Evolutionary conservation across 2,797 vertebrate genomes (phyloP).

Genomic region (Alectoris magna): DNA sequence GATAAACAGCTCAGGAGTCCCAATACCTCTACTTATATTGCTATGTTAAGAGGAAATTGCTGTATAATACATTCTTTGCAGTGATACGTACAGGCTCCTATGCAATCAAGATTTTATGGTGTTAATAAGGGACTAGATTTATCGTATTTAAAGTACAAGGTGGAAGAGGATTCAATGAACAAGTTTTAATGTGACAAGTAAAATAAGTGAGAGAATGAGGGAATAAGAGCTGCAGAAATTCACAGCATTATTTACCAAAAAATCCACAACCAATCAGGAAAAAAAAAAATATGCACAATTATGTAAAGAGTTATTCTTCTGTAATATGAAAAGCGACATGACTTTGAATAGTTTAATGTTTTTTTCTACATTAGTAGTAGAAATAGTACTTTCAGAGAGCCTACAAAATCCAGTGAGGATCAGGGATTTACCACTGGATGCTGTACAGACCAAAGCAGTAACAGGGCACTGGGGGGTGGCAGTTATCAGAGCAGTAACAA

Average conservation of each 20-base stretch:
- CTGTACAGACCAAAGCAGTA: neutral
- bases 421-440: neutral
- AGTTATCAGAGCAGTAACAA: neutral
- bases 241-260: neutral
- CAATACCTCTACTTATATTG: neutral
- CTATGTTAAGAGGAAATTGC: neutral
- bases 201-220: neutral
- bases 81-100: neutral
- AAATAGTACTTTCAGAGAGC: neutral
- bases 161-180: neutral
- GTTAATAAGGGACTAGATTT: neutral
- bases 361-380: neutral
- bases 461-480: neutral
- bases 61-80: neutral
- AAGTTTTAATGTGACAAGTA: neutral
- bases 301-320: neutral
- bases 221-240: neutral
- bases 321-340: fast-evolving
- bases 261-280: neutral
- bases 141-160: neutral
- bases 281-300: neutral
- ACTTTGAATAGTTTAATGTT: neutral
- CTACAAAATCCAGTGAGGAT: neutral
- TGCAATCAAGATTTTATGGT: neutral
- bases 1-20: neutral